Conservation (phyloP, 2,113 vertebrate genomes). For the Redunca redunca region DNA sequence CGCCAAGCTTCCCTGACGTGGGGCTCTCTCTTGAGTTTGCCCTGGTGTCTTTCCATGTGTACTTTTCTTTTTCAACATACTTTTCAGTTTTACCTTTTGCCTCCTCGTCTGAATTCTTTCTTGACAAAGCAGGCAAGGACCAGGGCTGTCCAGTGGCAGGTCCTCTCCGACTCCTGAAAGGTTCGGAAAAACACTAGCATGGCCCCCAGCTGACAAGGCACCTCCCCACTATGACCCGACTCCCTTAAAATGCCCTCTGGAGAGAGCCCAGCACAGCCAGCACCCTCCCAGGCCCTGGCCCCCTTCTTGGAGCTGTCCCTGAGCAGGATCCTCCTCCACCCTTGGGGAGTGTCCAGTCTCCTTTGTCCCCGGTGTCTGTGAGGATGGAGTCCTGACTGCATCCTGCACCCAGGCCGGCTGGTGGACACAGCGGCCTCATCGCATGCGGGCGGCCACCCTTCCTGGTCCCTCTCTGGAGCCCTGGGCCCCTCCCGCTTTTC, state of each 20-base stretch:
- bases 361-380: neutral
- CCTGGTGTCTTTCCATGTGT: neutral
- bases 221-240: neutral
- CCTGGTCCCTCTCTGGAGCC: neutral
- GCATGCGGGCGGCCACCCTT: neutral
- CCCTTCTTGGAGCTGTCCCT: neutral
- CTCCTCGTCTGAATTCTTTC: rapidly evolving
- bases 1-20: neutral
- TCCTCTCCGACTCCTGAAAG: neutral
- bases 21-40: neutral
- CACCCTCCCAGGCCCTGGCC: neutral
- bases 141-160: neutral
- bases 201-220: too few species aligned
- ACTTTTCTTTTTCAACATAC: neutral
- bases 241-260: rapidly evolving
- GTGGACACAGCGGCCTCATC: rapidly evolving
- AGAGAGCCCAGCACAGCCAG: neutral
- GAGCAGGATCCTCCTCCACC: neutral
- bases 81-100: neutral
- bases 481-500: neutral
- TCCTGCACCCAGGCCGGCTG: neutral
- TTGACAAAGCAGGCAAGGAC: neutral
- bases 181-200: neutral
- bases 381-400: neutral
- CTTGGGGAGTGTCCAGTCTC: neutral